Evolutionary conservation across 2,113 vertebrate genomes (phyloP), one percentile per base, ranked within the genome.

Genomic region (Vombatus ursinus): DNA sequence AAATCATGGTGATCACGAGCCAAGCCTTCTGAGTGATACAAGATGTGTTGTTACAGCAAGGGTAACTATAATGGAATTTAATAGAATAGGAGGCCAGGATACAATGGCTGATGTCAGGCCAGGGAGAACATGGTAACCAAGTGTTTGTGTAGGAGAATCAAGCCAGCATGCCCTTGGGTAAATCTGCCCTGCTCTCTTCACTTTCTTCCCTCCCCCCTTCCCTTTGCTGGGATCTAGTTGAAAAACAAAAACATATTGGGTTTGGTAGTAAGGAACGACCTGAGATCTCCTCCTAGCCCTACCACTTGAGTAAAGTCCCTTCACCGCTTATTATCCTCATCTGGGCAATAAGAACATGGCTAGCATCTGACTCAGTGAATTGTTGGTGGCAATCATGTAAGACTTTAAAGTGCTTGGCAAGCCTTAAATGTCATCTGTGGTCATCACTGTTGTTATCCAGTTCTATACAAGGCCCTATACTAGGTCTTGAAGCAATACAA

Each of bases 1-100:
- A 94, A 93, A 94, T 91, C 91, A 93, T 89, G 90, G 24, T 90
- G 96, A 95, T 53, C 26, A 12, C 3, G 93, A 97, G 93, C 94
- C 77, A 49, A 93, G 93, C 54, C 91, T 8, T 0, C 3, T 94
- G 90, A 44, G 52, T 90, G 90, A 95, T 95, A 49, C 94, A 92
- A 90, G 89, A n/a, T 92, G 77, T 19, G 52, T 31, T 95, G 28
- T 49, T 96, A 50, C 94, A 44, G 53, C 48, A 50, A 93, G 47
- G 52, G 0, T 68, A 52, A 50, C 54, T 57, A 28, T 22, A 91
- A 44, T 96, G 97, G 94, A 68, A 52, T 91, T 95, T n/a, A 92
- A 57, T 23, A 2, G 28, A 26, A 3, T 2, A 0, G 90, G 25
- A 93, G 90, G 97, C 93, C 52, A 96, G 95, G 92, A 52, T 1